Percentiles rank a stretch among this genome's conserved stretches.
Evolutionary conservation across 2,797 vertebrate species (phyloP).

Genomic region (Coreius guichenoti): DNA sequence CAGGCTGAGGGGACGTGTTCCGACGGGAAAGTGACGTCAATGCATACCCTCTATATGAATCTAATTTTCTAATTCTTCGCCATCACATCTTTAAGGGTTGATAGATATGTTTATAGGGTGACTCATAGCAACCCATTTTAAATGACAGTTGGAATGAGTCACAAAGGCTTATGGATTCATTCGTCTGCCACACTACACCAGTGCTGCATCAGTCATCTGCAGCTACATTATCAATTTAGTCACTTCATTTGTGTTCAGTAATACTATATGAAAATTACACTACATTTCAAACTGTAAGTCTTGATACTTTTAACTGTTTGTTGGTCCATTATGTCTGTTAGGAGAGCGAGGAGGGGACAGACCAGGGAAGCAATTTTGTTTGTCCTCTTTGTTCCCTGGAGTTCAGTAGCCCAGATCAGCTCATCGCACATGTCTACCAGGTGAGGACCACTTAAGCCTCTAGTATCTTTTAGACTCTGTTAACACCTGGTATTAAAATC

Average conservation of each 20-base stretch:
- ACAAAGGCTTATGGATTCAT: slow-evolving; percentile 53
- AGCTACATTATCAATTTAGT: slow-evolving; percentile 2
- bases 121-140: slow-evolving; percentile 65
- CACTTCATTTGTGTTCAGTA: slow-evolving; percentile 27
- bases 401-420: slow-evolving; percentile 90
- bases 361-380: slow-evolving; percentile 76
- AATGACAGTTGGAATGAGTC: slow-evolving; percentile 63
- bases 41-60: too few relatives aligned
- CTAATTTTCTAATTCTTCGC: not conserved
- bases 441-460: slow-evolving; percentile 72
- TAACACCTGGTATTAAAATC: not conserved
- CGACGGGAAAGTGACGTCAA: too few relatives aligned
- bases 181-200: slow-evolving; percentile 31
- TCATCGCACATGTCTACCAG: slow-evolving; percentile 96
- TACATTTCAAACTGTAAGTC: not conserved
- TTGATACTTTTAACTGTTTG: slow-evolving; percentile 31
- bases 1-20: too few relatives aligned
- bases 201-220: slow-evolving; percentile 35
- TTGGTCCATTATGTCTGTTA: slow-evolving; percentile 61
- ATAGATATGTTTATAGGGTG: slow-evolving; percentile 61
- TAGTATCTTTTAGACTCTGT: not conserved
- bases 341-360: slow-evolving; percentile 79
- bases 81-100: slow-evolving; percentile 18
- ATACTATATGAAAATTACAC: not conserved
- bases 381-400: slow-evolving; percentile 95